Base-by-base conservation (phyloP, 2,113 vertebrate genomes). In the Carlito syrichta region DNA sequence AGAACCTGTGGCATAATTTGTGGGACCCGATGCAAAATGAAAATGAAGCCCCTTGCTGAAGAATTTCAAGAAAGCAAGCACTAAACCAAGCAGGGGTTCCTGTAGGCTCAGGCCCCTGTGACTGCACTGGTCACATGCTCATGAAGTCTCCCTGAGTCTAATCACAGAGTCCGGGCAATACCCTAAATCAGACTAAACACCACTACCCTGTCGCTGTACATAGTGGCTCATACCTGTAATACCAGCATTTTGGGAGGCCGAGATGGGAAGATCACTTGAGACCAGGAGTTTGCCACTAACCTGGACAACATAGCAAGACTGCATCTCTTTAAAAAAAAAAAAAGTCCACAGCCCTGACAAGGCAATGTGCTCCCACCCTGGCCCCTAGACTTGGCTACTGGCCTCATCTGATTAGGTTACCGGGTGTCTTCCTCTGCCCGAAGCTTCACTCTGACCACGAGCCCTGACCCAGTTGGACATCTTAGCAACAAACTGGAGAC, bases 391-490 rank as follows among this genome's bases (percentile, higher is more conserved):
- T 48, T 19, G 30, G 25, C 60, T 32, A 4, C 84, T 11, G 6
- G 25, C 79, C 43, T n/a, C 38, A n/a, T 86, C 56, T n/a, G 63
- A 43, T 60, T 89, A 69, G 77, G 96, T 86, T 73, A 89, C 43
- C 27, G 58, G 86, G 77, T 58, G 9, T 76, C 77, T 91, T 76
- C 82, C 89, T 94, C 30, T 68, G 91, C 86, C 92, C 7, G 0
- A 25, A 50, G 85, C 94, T 90, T 89, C 32, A 66, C 20, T 52
- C 86, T 97, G 97, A 95, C 96, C 97, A 95, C 76, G 52, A 79
- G 19, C 78, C 58, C 78, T 97, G 98, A 98, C 97, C 98, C 95
- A 98, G 74, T 98, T 98, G 97, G 91, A 93, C 71, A 58, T 40
- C 82, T 94, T 45, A 79, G 54, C 86, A 91, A 97, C 86, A 94